phyloP scores from a whole-genome alignment of 1,140 invertebrate species.

The Ephestia elutella region DNA sequence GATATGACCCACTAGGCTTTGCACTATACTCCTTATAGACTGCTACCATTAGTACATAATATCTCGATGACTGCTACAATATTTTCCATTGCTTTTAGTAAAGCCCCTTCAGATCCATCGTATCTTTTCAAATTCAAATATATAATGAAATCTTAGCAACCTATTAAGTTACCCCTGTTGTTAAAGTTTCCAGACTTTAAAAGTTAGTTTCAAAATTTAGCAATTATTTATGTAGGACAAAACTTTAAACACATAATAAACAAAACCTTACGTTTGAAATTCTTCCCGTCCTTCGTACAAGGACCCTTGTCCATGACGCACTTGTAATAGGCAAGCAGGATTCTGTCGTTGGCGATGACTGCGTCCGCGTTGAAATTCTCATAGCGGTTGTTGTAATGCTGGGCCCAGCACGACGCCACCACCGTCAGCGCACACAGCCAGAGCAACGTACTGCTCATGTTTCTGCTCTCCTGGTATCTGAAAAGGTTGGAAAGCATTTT shows the following conservation, averaged over 20 bases:
- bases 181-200: no score
- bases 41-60: no score
- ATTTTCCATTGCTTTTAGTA: no score
- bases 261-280: conserved; percentile 57
- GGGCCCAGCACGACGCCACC: conserved; percentile 42
- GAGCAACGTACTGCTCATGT: conserved; percentile 41
- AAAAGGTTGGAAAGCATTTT: neutral
- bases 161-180: no score
- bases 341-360: conserved; percentile 79
- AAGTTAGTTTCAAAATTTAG: no score
- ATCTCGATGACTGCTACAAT: no score
- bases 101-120: no score
- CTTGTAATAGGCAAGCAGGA: conserved; percentile 80
- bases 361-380: conserved; percentile 81
- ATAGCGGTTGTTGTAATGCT: conserved; percentile 51
- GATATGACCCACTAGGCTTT: no score
- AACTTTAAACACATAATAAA: neutral
- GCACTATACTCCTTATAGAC: no score
- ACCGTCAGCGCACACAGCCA: conserved; percentile 47
- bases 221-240: no score
- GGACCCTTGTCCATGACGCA: conserved; percentile 82
- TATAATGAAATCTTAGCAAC: no score
- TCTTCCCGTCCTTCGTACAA: conserved; percentile 79
- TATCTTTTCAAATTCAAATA: no score
- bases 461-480: conserved; percentile 23